Evolutionary conservation across 2,113 vertebrate genomes (phyloP), one percentile per base, ranked within the genome.

Genomic region (Leptobrachium leishanense): DNA sequence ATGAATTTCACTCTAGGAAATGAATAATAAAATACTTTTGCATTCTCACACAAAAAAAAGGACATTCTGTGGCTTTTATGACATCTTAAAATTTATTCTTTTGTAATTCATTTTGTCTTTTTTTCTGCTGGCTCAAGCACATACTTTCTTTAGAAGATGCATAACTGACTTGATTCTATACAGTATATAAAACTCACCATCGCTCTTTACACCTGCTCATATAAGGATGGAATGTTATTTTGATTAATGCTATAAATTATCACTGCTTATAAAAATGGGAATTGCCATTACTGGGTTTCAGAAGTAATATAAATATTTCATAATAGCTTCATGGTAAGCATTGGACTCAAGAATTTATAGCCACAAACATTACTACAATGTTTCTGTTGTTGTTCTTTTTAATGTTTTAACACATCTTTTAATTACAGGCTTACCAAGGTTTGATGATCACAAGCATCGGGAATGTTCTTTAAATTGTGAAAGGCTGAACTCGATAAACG

Each of bases 231-330:
- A 72, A 78, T 84, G 81, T 82, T 84, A 31, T 86, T 70, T 75
- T 80, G 82, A 82, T 78, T 82, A 85, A 82, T 79, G 77, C 63
- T 72, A n/a, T 68, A 79, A 82, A 84, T 82, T 84, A 85, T 76
- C 72, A 57, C 41, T 2, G 8, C 40, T 68, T 66, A 78, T 76
- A 77, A 83, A 31, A 63, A 62, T 53, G 72, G 43, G 57, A 43
- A 15, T 42, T 59, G 57, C 77, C 83, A 79, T 85, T 85, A 79
- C 66, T 77, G 64, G 62, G 84, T 82, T 86, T 85, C 81, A 82
- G 76, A 82, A 70, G 68, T 82, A 82, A 85, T 84, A 82, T 78
- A 82, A 70, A 66, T 82, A 82, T 86, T 84, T 83, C 65, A 53
- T 81, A 72, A 76, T 82, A 75, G 73, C 77, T 74, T 77, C 67